A percentile compares a stretch with the other conserved stretches of the same genome.
Evolutionary conservation across 2,888 invertebrate genomes (phyloP).

Genomic region (Cantharis rufa): DNA sequence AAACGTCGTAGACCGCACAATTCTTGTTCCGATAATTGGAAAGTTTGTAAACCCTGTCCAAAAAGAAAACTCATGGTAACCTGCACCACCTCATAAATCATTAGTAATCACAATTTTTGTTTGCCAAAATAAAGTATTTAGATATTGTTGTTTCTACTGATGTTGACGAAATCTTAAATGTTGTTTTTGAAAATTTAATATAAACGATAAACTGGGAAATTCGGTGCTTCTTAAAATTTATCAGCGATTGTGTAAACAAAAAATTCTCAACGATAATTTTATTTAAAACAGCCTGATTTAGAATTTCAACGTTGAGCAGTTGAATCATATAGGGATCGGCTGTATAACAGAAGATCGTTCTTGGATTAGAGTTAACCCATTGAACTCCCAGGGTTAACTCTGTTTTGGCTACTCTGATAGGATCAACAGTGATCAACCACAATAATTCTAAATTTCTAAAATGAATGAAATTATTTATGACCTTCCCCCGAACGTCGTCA

Average conservation of each 20-base stretch:
- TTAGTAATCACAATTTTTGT: no score
- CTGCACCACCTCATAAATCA: no score
- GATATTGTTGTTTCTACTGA: background rate
- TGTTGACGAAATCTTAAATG: background rate
- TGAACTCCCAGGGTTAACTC: no score
- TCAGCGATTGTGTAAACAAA: background rate
- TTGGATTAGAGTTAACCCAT: no score
- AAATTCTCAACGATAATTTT: background rate
- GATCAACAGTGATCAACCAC: no score
- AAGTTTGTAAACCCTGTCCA: background rate
- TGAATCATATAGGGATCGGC: no score
- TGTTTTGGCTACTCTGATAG: no score
- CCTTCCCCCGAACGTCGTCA: no score
- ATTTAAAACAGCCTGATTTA: background rate
- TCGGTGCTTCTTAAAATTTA: background rate
- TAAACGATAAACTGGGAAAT: background rate
- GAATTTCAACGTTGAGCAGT: background rate
- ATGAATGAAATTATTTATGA: no score
- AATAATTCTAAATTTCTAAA: no score
- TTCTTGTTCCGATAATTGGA: background rate
- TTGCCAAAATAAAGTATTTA: background rate
- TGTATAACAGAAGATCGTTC: no score
- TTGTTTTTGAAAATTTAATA: background rate
- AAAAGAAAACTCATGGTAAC: background rate
- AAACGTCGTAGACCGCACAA: no score